phyloP scores from a whole-genome alignment of 35 echinoderm and acorn worm species.

The Strongylocentrotus purpuratus region DNA sequence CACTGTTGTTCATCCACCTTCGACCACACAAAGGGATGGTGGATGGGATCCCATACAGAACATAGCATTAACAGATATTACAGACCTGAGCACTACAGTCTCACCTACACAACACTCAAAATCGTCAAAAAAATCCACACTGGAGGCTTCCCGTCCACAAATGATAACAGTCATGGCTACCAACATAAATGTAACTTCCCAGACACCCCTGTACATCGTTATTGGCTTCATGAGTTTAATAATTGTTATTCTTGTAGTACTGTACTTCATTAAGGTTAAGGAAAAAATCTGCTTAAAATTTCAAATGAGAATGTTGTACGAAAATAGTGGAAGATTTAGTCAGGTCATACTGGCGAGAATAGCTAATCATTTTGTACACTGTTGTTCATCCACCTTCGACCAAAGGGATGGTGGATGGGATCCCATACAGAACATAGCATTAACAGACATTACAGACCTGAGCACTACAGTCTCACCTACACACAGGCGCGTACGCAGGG shows the following conservation, averaged over 20 bases:
- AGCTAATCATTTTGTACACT: background rate
- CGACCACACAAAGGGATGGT: background rate
- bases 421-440: background rate
- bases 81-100: background rate
- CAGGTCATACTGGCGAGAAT: background rate
- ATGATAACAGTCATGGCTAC: background rate
- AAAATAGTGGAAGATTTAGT: background rate
- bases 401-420: background rate
- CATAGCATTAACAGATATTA: background rate
- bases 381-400: background rate
- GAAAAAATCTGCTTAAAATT: no score
- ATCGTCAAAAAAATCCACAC: background rate
- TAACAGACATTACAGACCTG: background rate
- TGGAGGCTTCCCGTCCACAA: background rate
- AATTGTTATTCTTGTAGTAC: no score
- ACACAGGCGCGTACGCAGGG: no score
- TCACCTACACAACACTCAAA: background rate
- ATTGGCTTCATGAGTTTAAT: background rate
- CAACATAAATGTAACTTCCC: background rate
- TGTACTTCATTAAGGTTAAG: no score
- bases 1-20: background rate
- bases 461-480: no score
- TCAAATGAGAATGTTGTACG: no score
- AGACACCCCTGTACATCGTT: background rate
- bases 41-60: background rate